Evolutionary conservation across 2,113 vertebrate genomes (phyloP).

Genomic region (Mormoops blainvillei): DNA sequence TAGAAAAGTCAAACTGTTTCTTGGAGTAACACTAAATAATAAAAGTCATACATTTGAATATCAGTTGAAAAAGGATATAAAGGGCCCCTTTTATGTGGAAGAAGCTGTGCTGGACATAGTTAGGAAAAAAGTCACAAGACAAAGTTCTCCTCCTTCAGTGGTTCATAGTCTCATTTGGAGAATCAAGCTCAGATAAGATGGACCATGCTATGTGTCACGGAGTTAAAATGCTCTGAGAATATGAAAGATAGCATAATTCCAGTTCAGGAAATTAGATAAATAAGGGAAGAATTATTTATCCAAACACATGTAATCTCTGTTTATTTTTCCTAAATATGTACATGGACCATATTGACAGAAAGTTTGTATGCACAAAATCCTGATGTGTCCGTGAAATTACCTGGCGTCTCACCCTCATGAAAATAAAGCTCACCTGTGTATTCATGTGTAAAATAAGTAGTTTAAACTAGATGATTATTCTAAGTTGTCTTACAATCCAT

Average conservation of each 20-base stretch:
- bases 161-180: background rate
- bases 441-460: background rate
- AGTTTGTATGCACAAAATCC: background rate
- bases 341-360: fast-evolving
- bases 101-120: background rate
- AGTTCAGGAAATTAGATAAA: background rate
- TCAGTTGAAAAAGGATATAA: background rate
- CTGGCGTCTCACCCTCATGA: background rate
- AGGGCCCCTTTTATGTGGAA: background rate
- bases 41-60: background rate
- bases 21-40: background rate
- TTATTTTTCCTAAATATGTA: background rate
- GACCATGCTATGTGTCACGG: background rate
- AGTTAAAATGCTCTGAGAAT: background rate
- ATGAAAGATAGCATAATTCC: background rate
- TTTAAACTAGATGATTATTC: background rate
- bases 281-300: background rate
- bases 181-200: background rate
- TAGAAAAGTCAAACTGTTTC: background rate
- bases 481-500: background rate
- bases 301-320: background rate
- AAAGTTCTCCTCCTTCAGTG: background rate
- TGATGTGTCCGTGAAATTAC: background rate
- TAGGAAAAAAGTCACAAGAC: background rate
- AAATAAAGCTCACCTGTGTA: background rate